Base-by-base conservation (phyloP, 1,140 invertebrate species). In the Potamilus streckersoni region DNA sequence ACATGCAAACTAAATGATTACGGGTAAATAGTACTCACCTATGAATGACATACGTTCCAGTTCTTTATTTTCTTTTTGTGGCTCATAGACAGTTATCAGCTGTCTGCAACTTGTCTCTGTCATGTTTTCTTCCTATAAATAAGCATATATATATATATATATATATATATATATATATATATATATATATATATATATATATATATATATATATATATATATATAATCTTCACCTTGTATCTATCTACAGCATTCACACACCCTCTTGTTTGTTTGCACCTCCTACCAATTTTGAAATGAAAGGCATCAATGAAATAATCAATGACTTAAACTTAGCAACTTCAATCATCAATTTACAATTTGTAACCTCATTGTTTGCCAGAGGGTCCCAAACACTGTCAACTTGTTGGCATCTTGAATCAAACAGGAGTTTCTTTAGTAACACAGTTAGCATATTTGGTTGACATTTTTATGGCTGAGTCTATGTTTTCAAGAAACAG, bases 61-160 rank as follows among this genome's bases (percentile, higher is more conserved):
- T 31, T 78, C 65, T 71, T 84, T 84, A 67, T 78, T 72, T 3
- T 68, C 63, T 64, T 75, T 78, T 49, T 85, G 83, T 8, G 85
- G 85, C 71, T 87, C 86, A 82, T 82, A 87, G 8, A 82, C 74
- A 13, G 83, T 80, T 59, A 87, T 82, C n/a, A 84, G 73, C 55
- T 85, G 82, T 15, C 78, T 79, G 57, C 82, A 82, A 56, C 79
- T 73, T 14, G 85, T 80, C 16, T 84, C 79, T 27, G 74, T 79
- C n/a, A 83, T 74, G 66, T 74, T 71, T 14, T 61, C 64, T 63
- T 82, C 73, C 86, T 87, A 76, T 38, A 77, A 75, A 56, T 57
- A 76, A 71, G 73, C 13, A 75, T 19, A 64, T 56, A 17, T 20
- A 78, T 13, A 69, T 55, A 62, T 4, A 66, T 49, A 64, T 1